Conservation (phyloP, 2,113 vertebrate species). For the Petroica traversi region DNA sequence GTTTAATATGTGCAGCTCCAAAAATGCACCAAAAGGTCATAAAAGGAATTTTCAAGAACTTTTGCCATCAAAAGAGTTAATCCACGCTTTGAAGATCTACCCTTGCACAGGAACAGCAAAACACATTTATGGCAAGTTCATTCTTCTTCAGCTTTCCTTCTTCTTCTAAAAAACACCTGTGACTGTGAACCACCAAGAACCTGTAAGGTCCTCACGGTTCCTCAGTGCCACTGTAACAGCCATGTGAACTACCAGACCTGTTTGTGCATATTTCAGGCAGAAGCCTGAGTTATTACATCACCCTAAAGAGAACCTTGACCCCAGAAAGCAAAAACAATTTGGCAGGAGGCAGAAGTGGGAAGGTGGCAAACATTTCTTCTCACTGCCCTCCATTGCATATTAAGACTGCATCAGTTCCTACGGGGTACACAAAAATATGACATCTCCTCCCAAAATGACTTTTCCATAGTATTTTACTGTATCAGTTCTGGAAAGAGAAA, state of each 20-base stretch:
- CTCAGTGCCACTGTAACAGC: background rate
- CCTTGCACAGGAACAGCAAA: background rate
- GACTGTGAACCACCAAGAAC: background rate
- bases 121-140: background rate
- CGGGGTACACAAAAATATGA: background rate
- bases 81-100: background rate
- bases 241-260: background rate
- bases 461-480: background rate
- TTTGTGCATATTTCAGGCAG: background rate
- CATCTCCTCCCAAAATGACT: background rate
- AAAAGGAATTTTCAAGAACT: background rate
- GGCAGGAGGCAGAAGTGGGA: background rate
- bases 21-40: background rate
- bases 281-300: background rate
- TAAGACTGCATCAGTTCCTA: background rate
- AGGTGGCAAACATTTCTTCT: fast-evolving
- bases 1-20: background rate
- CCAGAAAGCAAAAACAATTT: background rate
- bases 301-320: background rate
- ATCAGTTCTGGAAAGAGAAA: background rate
- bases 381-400: fast-evolving
- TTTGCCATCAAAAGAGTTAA: background rate
- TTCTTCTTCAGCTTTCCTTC: background rate
- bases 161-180: background rate
- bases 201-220: background rate